A percentile compares a stretch with the other conserved stretches of the same genome.
Evolutionary conservation across 2,888 invertebrate genomes (phyloP).

Genomic region (Zonitis immaculata): DNA sequence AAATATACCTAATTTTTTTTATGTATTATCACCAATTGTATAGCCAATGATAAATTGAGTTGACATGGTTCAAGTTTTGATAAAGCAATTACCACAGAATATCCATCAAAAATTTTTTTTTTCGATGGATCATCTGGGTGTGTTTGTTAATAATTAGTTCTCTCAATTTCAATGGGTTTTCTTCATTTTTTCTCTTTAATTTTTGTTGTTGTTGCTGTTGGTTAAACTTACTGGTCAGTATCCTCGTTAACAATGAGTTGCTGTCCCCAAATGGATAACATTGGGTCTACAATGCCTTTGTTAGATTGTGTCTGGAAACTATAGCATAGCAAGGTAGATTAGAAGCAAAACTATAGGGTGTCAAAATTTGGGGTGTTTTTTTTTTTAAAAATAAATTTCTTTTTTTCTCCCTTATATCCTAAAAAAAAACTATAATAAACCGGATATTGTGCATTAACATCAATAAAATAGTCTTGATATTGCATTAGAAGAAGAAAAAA

Average conservation of each 20-base stretch:
- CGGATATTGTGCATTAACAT: no score
- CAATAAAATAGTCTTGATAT: no score
- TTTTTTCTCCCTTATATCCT: not conserved
- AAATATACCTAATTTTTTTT: not conserved
- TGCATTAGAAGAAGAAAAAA: no score
- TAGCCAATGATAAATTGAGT: no score
- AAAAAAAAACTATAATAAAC: no score
- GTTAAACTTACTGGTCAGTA: constrained; percentile 88
- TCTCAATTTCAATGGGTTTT: not conserved
- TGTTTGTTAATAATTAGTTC: not conserved
- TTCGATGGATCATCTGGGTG: constrained; percentile 2
- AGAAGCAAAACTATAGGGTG: constrained; percentile 40
- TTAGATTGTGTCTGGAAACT: constrained; percentile 85
- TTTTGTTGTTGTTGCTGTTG: not conserved
- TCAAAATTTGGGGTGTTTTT: not conserved
- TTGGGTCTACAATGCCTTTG: constrained; percentile 97
- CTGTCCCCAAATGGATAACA: constrained; percentile 98
- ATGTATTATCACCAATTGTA: no score
- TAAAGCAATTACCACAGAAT: no score
- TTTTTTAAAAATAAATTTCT: not conserved
- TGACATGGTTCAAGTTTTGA: constrained; percentile 2
- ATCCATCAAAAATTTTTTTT: not conserved
- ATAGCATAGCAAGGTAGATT: constrained; percentile 45
- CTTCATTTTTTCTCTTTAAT: not conserved
- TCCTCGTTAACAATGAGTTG: constrained; percentile 97